Conservation (phyloP, 2,113 vertebrate genomes). For the Hippocampus mohnikei region DNA sequence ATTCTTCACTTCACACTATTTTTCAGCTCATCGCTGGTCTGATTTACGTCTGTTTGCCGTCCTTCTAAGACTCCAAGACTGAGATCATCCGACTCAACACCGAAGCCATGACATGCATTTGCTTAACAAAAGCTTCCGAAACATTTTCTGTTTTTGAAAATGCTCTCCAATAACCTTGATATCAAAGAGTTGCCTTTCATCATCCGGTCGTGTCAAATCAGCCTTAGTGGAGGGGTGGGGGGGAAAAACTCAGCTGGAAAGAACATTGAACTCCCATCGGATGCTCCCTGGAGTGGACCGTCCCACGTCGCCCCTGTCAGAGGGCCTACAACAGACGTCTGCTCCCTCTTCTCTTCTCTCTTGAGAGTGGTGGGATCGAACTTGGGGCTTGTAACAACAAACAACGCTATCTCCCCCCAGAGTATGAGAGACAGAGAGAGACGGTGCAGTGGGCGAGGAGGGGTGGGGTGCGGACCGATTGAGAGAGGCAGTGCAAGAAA, state of each 20-base stretch:
- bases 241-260: slow-evolving; percentile 34
- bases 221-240: slow-evolving; percentile 13
- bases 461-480: slow-evolving; percentile 11
- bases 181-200: slow-evolving; percentile 13
- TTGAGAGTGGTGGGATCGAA: slow-evolving; percentile 67
- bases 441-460: slow-evolving; percentile 20
- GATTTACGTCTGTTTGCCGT: slow-evolving; percentile 7
- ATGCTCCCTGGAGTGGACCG: slow-evolving; percentile 56
- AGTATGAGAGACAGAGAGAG: slow-evolving; percentile 31
- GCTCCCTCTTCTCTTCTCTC: slow-evolving; percentile 55
- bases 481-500: slow-evolving; percentile 17
- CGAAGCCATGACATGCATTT: slow-evolving; percentile 23
- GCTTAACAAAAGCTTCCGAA: slow-evolving; percentile 25
- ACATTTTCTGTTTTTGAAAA: slow-evolving; percentile 12
- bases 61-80: slow-evolving; percentile 36
- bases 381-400: slow-evolving; percentile 66
- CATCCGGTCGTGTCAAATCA: slow-evolving; percentile 11
- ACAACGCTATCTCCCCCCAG: slow-evolving; percentile 55
- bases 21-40: slow-evolving; percentile 30
- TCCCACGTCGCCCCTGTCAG: slow-evolving; percentile 56
- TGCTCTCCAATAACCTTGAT: slow-evolving; percentile 16
- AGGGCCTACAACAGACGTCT: slow-evolving; percentile 36
- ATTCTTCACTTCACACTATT: slow-evolving; percentile 30
- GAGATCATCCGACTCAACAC: slow-evolving; percentile 32
- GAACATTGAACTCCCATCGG: slow-evolving; percentile 62